These are phyloP conservation scores for Istiophorus platypterus DNA, from an alignment of 2,113 vertebrate species.

Conservation along the genomic window DNA sequence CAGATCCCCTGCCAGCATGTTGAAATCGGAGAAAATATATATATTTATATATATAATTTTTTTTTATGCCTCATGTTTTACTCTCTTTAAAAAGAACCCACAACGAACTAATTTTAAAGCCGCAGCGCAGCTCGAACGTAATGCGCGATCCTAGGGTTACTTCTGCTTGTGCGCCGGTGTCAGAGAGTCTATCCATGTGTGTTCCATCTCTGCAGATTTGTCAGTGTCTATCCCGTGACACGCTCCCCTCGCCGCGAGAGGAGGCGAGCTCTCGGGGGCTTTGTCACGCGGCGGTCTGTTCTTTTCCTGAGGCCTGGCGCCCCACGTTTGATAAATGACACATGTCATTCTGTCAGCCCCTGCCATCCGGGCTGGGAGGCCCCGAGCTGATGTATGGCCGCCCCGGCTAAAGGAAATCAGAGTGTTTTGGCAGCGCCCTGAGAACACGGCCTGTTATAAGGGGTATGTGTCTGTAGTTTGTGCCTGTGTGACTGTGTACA, in stretches of 20 bases:
- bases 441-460: constrained; percentile 91
- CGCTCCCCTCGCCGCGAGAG: constrained; percentile 67
- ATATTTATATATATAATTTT: too few relatives aligned
- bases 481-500: constrained; percentile 39
- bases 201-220: constrained; percentile 71
- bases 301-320: constrained; percentile 92
- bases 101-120: constrained; percentile 6
- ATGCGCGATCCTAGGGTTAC: constrained; percentile 45
- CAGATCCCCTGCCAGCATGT: constrained; percentile 31
- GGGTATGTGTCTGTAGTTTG: constrained; percentile 65
- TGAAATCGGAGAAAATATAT: constrained; percentile 35
- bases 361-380: constrained; percentile 97
- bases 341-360: constrained; percentile 99
- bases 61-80: constrained; percentile 13
- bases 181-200: constrained; percentile 72
- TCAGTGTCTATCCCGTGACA: constrained; percentile 76
- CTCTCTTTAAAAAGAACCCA: constrained; percentile 19
- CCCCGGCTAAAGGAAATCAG: constrained; percentile 95
- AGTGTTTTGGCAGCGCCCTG: constrained; percentile 93
- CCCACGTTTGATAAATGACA: constrained; percentile 99
- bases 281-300: constrained; percentile 79
- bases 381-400: constrained; percentile 92
- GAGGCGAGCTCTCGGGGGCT: constrained; percentile 76
- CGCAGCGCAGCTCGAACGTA: constrained; percentile 15
- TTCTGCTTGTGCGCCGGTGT: constrained; percentile 69